Evolutionary conservation across 2,797 vertebrate species (phyloP), one percentile per base, ranked within the genome.

Genomic region (Melanotaenia trifasciata): DNA sequence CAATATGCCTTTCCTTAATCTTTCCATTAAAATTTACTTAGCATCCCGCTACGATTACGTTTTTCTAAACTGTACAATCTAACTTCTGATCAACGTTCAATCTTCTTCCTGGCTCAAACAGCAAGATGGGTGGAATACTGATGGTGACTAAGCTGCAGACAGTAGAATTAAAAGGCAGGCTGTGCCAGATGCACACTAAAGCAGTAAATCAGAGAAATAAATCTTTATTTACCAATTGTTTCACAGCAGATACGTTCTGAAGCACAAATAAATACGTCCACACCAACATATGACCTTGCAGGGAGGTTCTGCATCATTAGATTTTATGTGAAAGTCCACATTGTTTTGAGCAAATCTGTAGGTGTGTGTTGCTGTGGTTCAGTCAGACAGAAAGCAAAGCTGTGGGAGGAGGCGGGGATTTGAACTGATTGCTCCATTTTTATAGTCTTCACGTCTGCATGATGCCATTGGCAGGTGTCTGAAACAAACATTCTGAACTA

Each of bases 391-490:
- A 18, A 32, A 65, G 63, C 12, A 28, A 35, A 64, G 47, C 63
- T 36, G 63, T 22, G 47, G 30, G 47, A 53, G 47, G 30, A 53
- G 47, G 30, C 32, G 9, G 63, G 10, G n/a, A 64, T 64, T 33
- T 36, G 40, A 65, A 65, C 47, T 32, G 33, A 53, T 53, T 36
- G 63, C 47, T 65, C 63, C 51, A 14, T 8, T 36, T 65, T 65
- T 65, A 65, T 53, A 65, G 47, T 36, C 13, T 50, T 50, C 16
- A 47, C 32, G 16, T 53, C 63, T 32, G 11, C 28, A 65, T 36
- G 24, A n/a, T 35, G 32, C 22, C 47, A 36, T 26, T 65, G 47
- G 33, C 63, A 24, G 32, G 13, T 65, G n/a, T 30, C 47, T 18
- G 32, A 32, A 36, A 38, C 36, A 38, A 38, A 38, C 33, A 35